Conservation (phyloP, 2,888 invertebrate genomes). For the Suillia variegata region DNA sequence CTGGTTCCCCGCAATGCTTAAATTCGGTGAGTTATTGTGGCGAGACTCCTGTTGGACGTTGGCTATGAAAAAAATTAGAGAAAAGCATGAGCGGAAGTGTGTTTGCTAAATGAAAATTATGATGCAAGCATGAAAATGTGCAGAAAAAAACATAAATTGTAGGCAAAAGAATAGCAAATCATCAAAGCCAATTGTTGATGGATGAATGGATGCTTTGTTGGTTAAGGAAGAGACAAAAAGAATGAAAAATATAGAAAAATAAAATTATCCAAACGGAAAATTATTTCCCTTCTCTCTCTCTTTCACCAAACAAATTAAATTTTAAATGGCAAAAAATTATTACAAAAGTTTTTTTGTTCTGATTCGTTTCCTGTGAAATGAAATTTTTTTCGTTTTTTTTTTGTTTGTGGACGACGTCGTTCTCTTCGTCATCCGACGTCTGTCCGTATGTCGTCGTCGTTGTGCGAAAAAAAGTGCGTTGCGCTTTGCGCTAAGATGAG, state of each 20-base stretch:
- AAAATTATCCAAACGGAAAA: too few relatives aligned
- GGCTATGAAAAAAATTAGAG: neutral
- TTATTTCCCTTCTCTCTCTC: too few relatives aligned
- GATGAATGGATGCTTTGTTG: too few relatives aligned
- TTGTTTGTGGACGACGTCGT: too few relatives aligned
- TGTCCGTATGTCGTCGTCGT: slow-evolving; percentile 10
- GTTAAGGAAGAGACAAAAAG: too few relatives aligned
- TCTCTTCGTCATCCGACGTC: slow-evolving; percentile 1
- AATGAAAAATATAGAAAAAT: too few relatives aligned
- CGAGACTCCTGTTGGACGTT: neutral
- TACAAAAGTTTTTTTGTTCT: slow-evolving; percentile 17
- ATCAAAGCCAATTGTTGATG: too few relatives aligned
- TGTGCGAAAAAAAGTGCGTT: slow-evolving; percentile 42
- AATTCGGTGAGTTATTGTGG: slow-evolving; percentile 52
- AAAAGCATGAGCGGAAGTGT: neutral
- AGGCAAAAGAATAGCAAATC: too few relatives aligned
- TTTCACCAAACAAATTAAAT: too few relatives aligned
- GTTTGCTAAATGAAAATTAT: neutral
- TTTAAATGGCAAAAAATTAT: neutral
- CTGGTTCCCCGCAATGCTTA: slow-evolving; percentile 67
- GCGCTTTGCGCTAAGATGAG: slow-evolving; percentile 39
- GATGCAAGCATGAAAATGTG: neutral
- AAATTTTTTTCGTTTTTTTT: neutral
- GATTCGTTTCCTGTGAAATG: too few relatives aligned
- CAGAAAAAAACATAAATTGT: neutral